Conservation (phyloP, 2,888 invertebrate species). For the Aporophyla nigra region DNA sequence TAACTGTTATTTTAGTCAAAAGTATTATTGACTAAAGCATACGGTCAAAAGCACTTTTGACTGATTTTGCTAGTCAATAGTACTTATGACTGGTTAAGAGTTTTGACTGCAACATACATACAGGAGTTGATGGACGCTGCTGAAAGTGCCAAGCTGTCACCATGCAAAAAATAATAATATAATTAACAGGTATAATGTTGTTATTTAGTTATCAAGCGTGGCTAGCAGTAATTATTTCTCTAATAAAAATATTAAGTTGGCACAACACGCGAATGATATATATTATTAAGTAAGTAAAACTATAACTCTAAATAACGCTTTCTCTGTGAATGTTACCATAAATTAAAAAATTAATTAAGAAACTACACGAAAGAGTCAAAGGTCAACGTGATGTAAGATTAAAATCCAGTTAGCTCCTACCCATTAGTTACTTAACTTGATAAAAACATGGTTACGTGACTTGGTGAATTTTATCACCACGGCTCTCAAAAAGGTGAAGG, state of each 20-base stretch:
- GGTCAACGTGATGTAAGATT: neutral
- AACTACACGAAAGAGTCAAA: neutral
- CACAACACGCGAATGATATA: neutral
- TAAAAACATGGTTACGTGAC: too few relatives aligned
- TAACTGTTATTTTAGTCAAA: too few relatives aligned
- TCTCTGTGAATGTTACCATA: neutral
- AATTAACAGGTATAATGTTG: neutral
- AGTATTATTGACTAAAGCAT: too few relatives aligned
- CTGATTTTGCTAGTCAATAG: too few relatives aligned
- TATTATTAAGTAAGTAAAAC: neutral
- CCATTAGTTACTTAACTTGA: neutral
- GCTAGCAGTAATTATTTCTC: neutral
- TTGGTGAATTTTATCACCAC: too few relatives aligned
- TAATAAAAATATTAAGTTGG: neutral
- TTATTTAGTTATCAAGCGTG: neutral
- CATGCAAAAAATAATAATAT: neutral
- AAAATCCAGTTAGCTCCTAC: neutral
- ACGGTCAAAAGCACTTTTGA: too few relatives aligned
- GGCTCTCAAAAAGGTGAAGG: too few relatives aligned
- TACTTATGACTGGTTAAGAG: too few relatives aligned
- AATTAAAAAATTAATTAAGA: neutral
- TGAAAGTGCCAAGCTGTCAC: too few relatives aligned
- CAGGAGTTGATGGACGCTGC: too few relatives aligned
- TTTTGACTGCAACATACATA: too few relatives aligned
- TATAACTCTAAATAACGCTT: neutral